Base-by-base conservation (phyloP, 2,888 invertebrate genomes). In the Pollenia labialis region DNA sequence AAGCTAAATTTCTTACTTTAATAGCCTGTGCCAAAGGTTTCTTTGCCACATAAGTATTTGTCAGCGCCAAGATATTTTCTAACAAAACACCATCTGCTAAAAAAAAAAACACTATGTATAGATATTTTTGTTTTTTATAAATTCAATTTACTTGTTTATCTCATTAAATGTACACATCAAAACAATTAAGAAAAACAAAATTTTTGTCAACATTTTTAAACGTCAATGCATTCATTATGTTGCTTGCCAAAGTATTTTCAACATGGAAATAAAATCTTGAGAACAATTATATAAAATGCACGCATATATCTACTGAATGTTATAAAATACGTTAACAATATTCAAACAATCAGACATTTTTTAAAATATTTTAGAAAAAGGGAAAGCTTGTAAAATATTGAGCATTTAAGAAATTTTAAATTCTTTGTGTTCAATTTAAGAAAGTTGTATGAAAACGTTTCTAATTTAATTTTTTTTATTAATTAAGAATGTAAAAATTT, bases 171-270 rank as follows among this genome's bases (percentile, higher is more conserved):
- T 52, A 52, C 16, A 52, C 7, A 50, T n/a, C 10, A 52, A 62
- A 71, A 69, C 40, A 52, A 66, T 52, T n/a, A 52, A 52, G 52
- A 56, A 42, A 71, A 72, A 46, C n/a, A 11, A 54, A 48, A 44
- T 32, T 54, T 69, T 54, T 76, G 52, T 69, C 60, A 62, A 60
- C 60, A 42, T 62, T 71, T 40, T 58, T 66, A 18, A 71, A 81
- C 84, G 81, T 81, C 76, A 84, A 76, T 76, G 2, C 8, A 69
- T 72, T 68, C n/a, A 77, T 60, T 42, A n/a, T n/a, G n/a, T n/a
- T n/a, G n/a, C n/a, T 23, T 84, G 76, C 84, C 84, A 87, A 84
- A 64, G 14, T 52, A 54, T 72, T 52, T 66, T n/a, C 42, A 48
- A 64, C 11, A 75, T 52, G 74, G 75, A 86, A 86, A 80, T 68